Conservation (phyloP, 2,888 invertebrate species). For the Mycalesis mineus region DNA sequence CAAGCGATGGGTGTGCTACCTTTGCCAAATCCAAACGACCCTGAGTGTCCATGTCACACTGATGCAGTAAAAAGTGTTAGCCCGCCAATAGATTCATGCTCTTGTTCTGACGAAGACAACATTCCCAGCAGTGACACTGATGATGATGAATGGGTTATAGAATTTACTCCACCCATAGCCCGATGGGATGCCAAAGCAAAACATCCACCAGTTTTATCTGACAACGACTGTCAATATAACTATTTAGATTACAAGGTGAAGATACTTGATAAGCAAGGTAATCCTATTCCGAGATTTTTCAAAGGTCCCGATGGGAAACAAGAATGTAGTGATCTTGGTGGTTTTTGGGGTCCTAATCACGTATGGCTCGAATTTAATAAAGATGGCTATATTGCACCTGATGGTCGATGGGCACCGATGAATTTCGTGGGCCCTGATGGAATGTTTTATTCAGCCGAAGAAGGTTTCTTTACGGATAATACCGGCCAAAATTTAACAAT, state of each 20-base stretch:
- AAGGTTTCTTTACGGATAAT: slow-evolving; percentile 56
- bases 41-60: slow-evolving; percentile 61
- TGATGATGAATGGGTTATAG: slow-evolving; percentile 67
- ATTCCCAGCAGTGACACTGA: slow-evolving; percentile 64
- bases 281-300: slow-evolving; percentile 60
- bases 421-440: slow-evolving; percentile 68
- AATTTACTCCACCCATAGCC: slow-evolving; percentile 65
- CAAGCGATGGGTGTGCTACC: slow-evolving; percentile 67
- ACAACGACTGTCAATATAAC: slow-evolving; percentile 56
- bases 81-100: slow-evolving; percentile 62
- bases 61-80: slow-evolving; percentile 34
- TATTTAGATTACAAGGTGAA: slow-evolving; percentile 70
- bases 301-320: slow-evolving; percentile 66
- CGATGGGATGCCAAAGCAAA: slow-evolving; percentile 61
- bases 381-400: slow-evolving; percentile 67
- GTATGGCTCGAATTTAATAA: slow-evolving; percentile 66
- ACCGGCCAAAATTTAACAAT: slow-evolving; percentile 48
- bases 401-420: slow-evolving; percentile 66
- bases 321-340: slow-evolving; percentile 68
- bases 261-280: slow-evolving; percentile 60
- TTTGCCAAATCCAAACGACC: slow-evolving; percentile 57
- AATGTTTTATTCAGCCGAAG: slow-evolving; percentile 59
- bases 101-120: slow-evolving; percentile 60
- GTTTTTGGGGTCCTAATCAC: slow-evolving; percentile 59
- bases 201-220: slow-evolving; percentile 44